Base-by-base conservation (phyloP, 2,797 vertebrate genomes). In the Molossus molossus region DNA sequence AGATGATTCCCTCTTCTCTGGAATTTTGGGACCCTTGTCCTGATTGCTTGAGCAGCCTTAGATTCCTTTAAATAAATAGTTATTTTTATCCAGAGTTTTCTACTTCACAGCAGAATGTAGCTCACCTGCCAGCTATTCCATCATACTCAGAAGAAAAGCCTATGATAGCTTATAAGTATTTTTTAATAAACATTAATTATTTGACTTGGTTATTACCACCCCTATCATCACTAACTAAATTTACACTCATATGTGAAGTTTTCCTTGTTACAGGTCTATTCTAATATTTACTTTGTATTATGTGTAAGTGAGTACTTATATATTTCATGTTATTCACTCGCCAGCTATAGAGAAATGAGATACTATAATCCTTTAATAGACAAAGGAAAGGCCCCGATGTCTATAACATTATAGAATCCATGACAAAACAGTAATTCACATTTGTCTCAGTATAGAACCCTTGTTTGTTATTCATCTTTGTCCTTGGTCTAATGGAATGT, bases 81-180 rank as follows among this genome's bases (percentile, higher is more conserved):
- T 84, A 69, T 27, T 72, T 91, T 86, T 91, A 80, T 75, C 12
- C 70, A 70, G 11, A 20, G 91, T 95, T 91, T 91, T 91, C 23
- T 60, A 29, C 67, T 67, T 85, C 45, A 77, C 13, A 76, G 53
- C 15, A 62, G 62, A 83, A 88, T 14, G 76, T 87, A 82, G 21
- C 40, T 83, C 21, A 75, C 12, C 23, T 70, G 45, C 12, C 53
- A 88, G n/a, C 53, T 83, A 23, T 53, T 83, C 55, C 33, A 9
- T 87, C 48, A 53, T 76, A 50, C 69, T 53, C 17, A 62, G 57
- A 69, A 69, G 14, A 87, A 79, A 6, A 94, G 12, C 25, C 27
- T 62, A 21, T 81, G 29, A 60, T 77, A 76, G 15, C 45, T 33
- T 94, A 40, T 72, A 85, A 79, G 33, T 90, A 90, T 72, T 91